Evolutionary conservation across 2,888 invertebrate genomes (phyloP).

Genomic region (Pimpla rufipes): DNA sequence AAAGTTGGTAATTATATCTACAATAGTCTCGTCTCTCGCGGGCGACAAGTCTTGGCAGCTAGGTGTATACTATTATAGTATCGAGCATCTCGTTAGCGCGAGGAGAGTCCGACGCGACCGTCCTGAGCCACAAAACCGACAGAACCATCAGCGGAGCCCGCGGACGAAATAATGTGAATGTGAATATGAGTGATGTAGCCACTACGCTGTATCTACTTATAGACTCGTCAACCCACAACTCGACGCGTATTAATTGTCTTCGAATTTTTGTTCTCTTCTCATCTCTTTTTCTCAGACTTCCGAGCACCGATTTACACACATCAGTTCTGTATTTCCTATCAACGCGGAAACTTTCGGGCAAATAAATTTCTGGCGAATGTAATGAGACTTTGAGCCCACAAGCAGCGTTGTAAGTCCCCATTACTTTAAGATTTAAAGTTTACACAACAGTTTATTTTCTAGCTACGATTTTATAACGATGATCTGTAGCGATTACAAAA

Average conservation of each 20-base stretch:
- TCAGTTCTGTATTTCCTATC: neutral
- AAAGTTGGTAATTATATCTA: constrained; percentile 56
- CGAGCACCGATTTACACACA: constrained; percentile 27
- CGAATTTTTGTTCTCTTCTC: constrained; percentile 77
- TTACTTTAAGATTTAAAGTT: no score
- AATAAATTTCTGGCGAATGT: neutral
- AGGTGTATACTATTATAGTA: constrained; percentile 75
- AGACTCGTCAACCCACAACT: constrained; percentile 82
- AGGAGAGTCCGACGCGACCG: constrained; percentile 65
- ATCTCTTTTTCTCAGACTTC: constrained; percentile 56
- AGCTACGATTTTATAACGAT: no score
- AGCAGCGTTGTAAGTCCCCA: no score
- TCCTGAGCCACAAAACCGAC: constrained; percentile 48
- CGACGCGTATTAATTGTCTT: constrained; percentile 84
- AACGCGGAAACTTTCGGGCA: neutral
- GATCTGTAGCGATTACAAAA: no score
- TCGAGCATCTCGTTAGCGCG: constrained; percentile 79
- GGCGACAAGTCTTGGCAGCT: constrained; percentile 72
- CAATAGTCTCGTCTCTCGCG: constrained; percentile 24
- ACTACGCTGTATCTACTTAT: constrained; percentile 81
- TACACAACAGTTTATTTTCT: no score
- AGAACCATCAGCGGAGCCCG: constrained; percentile 56
- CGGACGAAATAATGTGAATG: constrained; percentile 80
- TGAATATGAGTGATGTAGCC: constrained; percentile 82
- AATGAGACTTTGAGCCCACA: no score